Base-by-base conservation (phyloP, 2,888 invertebrate genomes). In the Trypoxylon attenuatum region DNA sequence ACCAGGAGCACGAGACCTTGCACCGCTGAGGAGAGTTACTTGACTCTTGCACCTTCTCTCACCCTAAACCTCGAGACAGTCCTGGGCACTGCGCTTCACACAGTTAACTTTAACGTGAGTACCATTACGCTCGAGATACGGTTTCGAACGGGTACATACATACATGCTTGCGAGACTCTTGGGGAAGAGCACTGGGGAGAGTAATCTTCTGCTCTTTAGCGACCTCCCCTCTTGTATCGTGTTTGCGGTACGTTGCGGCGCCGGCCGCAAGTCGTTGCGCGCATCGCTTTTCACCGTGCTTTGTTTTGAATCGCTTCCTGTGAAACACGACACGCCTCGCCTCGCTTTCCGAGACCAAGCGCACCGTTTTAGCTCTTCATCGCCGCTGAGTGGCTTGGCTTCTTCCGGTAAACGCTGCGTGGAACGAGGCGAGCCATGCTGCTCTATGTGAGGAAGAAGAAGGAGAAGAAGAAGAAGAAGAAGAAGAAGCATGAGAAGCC, bases 1-100 rank as follows among this genome's bases (percentile, higher is more conserved):
- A 92, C 93, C 8, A 91, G 95, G 68, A 89, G 91, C 39, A 95
- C 95, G 8, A 90, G 96, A 39, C 95, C 95, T 0, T 96, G 96
- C 82, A 91, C 92, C 42, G 89, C 91, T 8, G 91, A 93, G 33
- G 96, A 96, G 87, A 95, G 95, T 74, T 96, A 96, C 87, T 90
- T 95, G 46, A 91, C 91, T 63, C 85, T 87, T 0, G 88, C 87
- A 0, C 82, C 86, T 0, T 83, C 84, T 2, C 65, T 87, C 5
- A 85, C 84, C 0, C 59, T 87, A 6, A 72, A 79, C 0, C 84
- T 87, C 85, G 87, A 87, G 42, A 82, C 82, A 0, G 61, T 78
- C 1, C 57, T 80, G 23, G 87, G 95, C 27, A 95, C 95, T 1
- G 94, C 94, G 1, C 90, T 95, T 10, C 94, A 94, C 79, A 95